Evolutionary conservation across 2,797 vertebrate species (phyloP), one percentile per base, ranked within the genome.

Genomic region (Gouania willdenowi): DNA sequence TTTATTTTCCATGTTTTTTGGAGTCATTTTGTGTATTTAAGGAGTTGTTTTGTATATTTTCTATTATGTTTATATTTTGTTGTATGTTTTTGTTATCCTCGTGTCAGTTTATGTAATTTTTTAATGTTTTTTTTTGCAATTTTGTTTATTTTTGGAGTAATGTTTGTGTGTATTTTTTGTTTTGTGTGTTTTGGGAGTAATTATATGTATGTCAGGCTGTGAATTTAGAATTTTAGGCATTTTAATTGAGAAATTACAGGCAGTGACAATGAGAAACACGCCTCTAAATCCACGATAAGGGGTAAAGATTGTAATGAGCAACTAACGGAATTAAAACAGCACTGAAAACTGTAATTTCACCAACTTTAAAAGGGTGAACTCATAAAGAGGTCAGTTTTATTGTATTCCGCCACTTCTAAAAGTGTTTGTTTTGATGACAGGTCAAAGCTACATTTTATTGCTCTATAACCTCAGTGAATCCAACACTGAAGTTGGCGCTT

Each of bases 381-480:
- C 10, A 24, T 8, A 23, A 49, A 61, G 71, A 9, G 43, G 40
- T 59, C 23, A 29, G 20, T 16, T 38, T 20, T 27, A 38, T 18
- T 25, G 5, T 37, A 8, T 25, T 29, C 19, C 18, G 11, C 25
- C 34, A 7, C 2, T 7, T 51, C 51, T 19, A 19, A 38, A 18
- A 37, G 4, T n/a, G 32, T 52, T 51, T 70, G 61, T 64, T 59
- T 60, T 43, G 14, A 54, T 37, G 26, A 9, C 5, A 18, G 41
- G 19, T 40, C 42, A 10, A 29, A 8, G 35, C 41, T 44, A 22
- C 11, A 1, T 48, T 76, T 70, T 52, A 73, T 22, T 36, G 48
- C 41, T 53, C 43, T 55, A 41, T 60, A 66, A 77, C 70, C 22
- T 25, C 36, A 16, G 21, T 24, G 37, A 28, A n/a, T n/a, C n/a